Evolutionary conservation across 2,888 invertebrate species (phyloP).

Genomic region (Kryphioiulus occultus): DNA sequence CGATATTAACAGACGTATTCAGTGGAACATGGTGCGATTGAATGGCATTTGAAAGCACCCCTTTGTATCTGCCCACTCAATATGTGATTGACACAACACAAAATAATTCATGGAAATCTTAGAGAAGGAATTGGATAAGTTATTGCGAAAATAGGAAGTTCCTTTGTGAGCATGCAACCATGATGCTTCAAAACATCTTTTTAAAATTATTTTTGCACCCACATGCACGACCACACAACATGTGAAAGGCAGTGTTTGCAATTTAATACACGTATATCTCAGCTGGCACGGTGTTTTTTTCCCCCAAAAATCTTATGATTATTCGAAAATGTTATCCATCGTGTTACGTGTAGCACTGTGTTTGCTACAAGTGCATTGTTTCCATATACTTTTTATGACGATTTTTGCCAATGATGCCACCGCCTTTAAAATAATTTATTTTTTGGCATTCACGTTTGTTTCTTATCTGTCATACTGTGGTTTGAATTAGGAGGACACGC

Average conservation of each 20-base stretch:
- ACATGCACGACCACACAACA: neutral
- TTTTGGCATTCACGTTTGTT: neutral
- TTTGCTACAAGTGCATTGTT: no score
- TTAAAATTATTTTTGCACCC: neutral
- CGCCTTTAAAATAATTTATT: neutral
- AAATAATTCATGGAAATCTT: neutral
- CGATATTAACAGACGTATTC: neutral
- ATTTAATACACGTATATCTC: neutral
- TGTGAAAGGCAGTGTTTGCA: neutral
- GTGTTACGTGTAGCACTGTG: no score
- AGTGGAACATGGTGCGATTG: neutral
- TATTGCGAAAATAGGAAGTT: neutral
- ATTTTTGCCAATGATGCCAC: neutral
- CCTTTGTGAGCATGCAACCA: neutral
- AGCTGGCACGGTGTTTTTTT: neutral
- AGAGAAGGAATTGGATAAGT: neutral
- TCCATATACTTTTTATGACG: neutral
- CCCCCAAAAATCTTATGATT: neutral
- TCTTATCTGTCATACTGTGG: neutral
- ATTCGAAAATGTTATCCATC: no score
- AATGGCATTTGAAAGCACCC: neutral
- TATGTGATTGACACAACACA: neutral
- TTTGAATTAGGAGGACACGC: slow-evolving; percentile 20
- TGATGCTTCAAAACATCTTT: neutral
- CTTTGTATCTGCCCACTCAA: neutral